These are phyloP conservation scores for Tipula vernalis DNA, from an alignment of 2,888 invertebrate genomes.

Conservation along the genomic window DNA sequence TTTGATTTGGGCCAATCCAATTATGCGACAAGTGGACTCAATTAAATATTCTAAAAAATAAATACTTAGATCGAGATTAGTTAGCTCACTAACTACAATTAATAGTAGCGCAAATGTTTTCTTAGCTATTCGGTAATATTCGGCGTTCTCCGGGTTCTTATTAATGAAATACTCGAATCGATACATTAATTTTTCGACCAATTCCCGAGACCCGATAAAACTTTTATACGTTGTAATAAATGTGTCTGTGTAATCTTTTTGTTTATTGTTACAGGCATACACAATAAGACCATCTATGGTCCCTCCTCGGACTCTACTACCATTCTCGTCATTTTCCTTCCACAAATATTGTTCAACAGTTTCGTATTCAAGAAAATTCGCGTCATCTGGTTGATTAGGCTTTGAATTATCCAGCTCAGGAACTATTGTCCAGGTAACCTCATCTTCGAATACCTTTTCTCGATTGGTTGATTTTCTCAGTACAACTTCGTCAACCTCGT, in stretches of 20 bases:
- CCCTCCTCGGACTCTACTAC: neutral
- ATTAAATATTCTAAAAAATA: neutral
- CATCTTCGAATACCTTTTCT: neutral
- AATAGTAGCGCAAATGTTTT: neutral
- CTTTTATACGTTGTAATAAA: neutral
- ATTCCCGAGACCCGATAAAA: neutral
- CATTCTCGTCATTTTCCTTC: neutral
- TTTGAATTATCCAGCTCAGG: neutral
- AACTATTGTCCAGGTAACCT: neutral
- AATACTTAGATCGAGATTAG: neutral
- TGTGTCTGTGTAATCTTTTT: neutral
- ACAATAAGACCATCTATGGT: neutral
- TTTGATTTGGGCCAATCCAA: neutral
- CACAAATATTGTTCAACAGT: neutral
- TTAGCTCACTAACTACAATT: neutral
- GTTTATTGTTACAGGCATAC: neutral
- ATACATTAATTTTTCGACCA: neutral
- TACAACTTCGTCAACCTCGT: neutral
- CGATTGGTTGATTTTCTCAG: neutral
- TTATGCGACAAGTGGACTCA: neutral
- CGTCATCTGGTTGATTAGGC: neutral
- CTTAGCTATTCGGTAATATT: neutral
- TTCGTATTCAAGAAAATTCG: neutral
- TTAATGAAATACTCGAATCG: neutral
- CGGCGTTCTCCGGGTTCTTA: neutral